Evolutionary conservation across 2,113 vertebrate species (phyloP), one percentile per base, ranked within the genome.

Genomic region (Formicarius rufipectus): DNA sequence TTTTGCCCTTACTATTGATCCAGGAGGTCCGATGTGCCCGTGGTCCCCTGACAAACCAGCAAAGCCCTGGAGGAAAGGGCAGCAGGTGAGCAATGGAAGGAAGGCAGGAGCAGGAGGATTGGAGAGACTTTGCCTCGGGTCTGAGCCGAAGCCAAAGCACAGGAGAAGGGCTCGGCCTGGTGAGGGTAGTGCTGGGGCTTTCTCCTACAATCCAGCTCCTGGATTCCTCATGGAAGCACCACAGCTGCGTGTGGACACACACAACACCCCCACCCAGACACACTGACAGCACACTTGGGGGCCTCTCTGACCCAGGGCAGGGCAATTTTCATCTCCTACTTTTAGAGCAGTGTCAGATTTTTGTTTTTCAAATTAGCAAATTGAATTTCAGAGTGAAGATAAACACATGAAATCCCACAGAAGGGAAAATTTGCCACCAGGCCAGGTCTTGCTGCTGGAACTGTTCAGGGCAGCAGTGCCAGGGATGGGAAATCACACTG

Each of bases 11-110:
- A 99, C 99, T 75, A 30, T 79, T 6, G 97, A 93, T 93, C 99
- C 99, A 71, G 98, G 90, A 30, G 94, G 77, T 59, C 99, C 99
- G 2, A 97, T 30, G 1, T 96, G 87, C 71, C 98, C 99, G 24
- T 60, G 93, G n/a, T 95, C 93, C 24, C 98, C 99, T 28, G 93
- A 78, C 60, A 97, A 87, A 42, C 99, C 99, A 5, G 90, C 83
- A 85, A 97, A 97, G 53, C 99, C 99, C 99, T 99, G 69, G 4
- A 69, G 40, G 64, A 24, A 56, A 90, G 27, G 44, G 73, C 27
- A 91, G 56, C 44, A 49, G 35, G 40, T 24, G 30, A 84, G 30
- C 1, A 1, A 37, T 44, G 47, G 31, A 67, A 19, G 33, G 37
- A 21, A 44, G 20, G 35, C 28, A 79, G 69, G 19, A 71, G 25